Evolutionary conservation across 2,888 invertebrate species (phyloP), one percentile per base, ranked within the genome.

Genomic region (Neoascia interrupta): DNA sequence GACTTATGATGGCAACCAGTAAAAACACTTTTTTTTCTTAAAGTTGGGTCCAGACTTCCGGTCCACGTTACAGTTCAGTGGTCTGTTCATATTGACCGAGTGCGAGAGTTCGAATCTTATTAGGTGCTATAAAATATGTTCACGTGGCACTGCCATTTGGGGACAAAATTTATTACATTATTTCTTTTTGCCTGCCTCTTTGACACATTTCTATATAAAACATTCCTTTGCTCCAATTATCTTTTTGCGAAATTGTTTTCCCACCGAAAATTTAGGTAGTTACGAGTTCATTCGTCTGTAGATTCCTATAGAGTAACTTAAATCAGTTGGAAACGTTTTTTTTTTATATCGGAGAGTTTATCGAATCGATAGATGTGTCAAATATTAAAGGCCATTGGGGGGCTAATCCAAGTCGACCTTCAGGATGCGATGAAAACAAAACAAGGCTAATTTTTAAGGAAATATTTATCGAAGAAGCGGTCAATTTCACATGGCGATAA

Each of bases 401-500:
- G n/a, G n/a, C n/a, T n/a, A n/a, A n/a, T n/a, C n/a, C n/a, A n/a
- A n/a, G n/a, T n/a, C n/a, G n/a, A n/a, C n/a, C n/a, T n/a, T n/a
- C n/a, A n/a, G n/a, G n/a, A n/a, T n/a, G n/a, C n/a, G n/a, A n/a
- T n/a, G n/a, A n/a, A n/a, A n/a, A n/a, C n/a, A n/a, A n/a, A n/a
- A n/a, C n/a, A n/a, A n/a, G n/a, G n/a, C n/a, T 56, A 49, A 58
- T 47, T 56, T 47, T 41, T 49, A 31, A 28, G 39, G 51, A 72
- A 39, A 58, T 53, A 64, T 41, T 36, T 58, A 56, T 58, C 56
- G 31, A 58, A 58, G 56, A 51, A 73, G 36, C 36, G 56, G 64
- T 51, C 51, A 64, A 64, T 64, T 73, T 73, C 58, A 73, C 45
- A 64, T 73, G 49, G 56, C 56, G 49, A 56, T 64, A 72, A 49